phyloP scores from a whole-genome alignment of 2,888 invertebrate genomes.

The Eupeodes luniger region DNA sequence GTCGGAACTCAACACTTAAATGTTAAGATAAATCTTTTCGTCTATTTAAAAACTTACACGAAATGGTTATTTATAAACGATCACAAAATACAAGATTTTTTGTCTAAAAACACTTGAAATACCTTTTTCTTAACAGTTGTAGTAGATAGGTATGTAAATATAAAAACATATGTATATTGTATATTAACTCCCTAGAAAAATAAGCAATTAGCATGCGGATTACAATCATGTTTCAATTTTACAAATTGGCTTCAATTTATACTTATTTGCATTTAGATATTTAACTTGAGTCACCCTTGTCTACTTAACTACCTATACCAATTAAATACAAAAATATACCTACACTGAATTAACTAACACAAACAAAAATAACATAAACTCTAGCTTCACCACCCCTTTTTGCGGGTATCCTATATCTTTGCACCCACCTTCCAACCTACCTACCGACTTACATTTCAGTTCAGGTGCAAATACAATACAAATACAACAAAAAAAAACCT shows the following conservation, averaged over 20 bases:
- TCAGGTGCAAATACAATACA: background rate
- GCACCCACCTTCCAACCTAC: too few species aligned
- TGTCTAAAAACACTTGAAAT: too few species aligned
- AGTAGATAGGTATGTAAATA: too few species aligned
- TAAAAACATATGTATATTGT: too few species aligned
- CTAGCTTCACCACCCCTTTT: background rate
- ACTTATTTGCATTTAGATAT: background rate
- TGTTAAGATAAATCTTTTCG: too few species aligned
- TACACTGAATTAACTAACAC: background rate
- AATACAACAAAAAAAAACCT: background rate
- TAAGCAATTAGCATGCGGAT: constrained; percentile 1
- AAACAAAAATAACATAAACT: background rate
- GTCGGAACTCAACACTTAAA: too few species aligned
- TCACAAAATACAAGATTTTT: too few species aligned
- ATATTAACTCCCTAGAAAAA: background rate
- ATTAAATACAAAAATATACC: background rate
- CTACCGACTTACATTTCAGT: background rate
- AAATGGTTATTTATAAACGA: too few species aligned
- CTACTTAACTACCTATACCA: background rate
- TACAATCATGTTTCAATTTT: constrained; percentile 9
- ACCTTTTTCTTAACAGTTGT: too few species aligned
- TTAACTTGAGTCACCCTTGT: constrained; percentile 3
- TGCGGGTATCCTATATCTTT: background rate
- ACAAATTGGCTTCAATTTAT: constrained; percentile 4
- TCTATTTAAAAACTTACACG: too few species aligned